Conservation (phyloP, 2,113 vertebrate species). For the Psophia crepitans region DNA sequence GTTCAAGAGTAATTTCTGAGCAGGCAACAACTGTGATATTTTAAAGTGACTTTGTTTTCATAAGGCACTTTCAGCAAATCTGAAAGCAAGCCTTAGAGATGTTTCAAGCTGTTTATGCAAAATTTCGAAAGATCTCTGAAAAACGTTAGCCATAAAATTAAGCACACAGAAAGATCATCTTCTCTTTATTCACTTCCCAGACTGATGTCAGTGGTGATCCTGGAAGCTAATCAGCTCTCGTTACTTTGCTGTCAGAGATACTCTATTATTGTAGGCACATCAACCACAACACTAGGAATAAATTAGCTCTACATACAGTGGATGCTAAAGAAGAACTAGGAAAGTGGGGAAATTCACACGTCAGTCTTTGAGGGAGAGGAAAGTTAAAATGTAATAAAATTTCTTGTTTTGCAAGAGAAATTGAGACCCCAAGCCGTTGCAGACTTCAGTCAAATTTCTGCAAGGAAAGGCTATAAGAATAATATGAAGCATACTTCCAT, state of each 20-base stretch:
- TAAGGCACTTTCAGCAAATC: not conserved
- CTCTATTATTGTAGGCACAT: not conserved
- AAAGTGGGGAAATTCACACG: not conserved
- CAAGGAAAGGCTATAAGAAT: not conserved
- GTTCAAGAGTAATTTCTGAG: not conserved
- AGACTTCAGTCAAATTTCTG: not conserved
- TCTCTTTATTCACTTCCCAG: not conserved
- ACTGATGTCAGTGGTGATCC: not conserved
- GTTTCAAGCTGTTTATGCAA: not conserved
- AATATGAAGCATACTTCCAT: not conserved
- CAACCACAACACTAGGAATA: not conserved
- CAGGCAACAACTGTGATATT: not conserved
- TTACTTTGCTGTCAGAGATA: not conserved
- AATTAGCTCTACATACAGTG: not conserved
- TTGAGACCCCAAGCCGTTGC: not conserved
- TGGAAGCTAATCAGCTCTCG: not conserved
- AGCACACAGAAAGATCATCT: not conserved
- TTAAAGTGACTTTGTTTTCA: not conserved
- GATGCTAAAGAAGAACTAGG: not conserved
- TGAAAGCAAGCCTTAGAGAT: not conserved
- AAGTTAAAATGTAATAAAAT: not conserved
- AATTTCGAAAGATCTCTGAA: not conserved
- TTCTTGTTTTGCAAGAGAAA: not conserved
- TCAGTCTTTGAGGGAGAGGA: not conserved
- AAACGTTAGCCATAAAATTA: not conserved